Percentiles rank a stretch among this genome's conserved stretches.
phyloP scores from a whole-genome alignment of 1,140 invertebrate species.

The Scylla paramamosain region DNA sequence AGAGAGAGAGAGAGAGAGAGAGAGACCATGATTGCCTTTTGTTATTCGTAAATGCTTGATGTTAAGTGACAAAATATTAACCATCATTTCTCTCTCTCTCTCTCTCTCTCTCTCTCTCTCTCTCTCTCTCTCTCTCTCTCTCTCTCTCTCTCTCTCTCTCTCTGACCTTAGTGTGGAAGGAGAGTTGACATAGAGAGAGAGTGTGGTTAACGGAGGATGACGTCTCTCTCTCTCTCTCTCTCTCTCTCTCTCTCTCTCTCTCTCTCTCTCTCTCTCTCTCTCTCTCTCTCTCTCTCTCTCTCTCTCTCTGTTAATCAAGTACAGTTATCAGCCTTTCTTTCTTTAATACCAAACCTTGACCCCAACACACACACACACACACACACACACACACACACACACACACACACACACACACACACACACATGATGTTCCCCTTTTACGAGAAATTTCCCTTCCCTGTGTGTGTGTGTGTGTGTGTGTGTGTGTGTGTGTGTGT shows the following conservation, averaged over 20 bases:
- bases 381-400: not conserved
- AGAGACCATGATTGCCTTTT: not conserved
- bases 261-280: not conserved
- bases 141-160: not conserved
- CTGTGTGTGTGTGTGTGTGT: too few relatives aligned
- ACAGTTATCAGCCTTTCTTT: too few relatives aligned
- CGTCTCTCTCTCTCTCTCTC: not conserved
- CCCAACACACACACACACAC: not conserved
- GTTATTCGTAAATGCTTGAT: too few relatives aligned
- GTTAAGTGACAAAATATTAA: too few relatives aligned
- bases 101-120: not conserved
- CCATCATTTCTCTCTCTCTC: not conserved
- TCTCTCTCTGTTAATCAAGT: too few relatives aligned
- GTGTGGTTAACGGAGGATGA: slow-evolving; percentile 1
- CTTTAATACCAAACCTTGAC: too few relatives aligned
- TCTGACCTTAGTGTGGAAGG: not conserved
- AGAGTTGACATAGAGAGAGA: not conserved
- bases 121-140: not conserved
- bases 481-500: too few relatives aligned
- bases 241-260: not conserved
- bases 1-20: slow-evolving; percentile 20
- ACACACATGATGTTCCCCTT: too few relatives aligned
- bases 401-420: not conserved
- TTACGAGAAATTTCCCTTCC: too few relatives aligned
- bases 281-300: slow-evolving; percentile 1